Evolutionary conservation across 2,888 invertebrate genomes (phyloP).

Genomic region (Erebia ligea): DNA sequence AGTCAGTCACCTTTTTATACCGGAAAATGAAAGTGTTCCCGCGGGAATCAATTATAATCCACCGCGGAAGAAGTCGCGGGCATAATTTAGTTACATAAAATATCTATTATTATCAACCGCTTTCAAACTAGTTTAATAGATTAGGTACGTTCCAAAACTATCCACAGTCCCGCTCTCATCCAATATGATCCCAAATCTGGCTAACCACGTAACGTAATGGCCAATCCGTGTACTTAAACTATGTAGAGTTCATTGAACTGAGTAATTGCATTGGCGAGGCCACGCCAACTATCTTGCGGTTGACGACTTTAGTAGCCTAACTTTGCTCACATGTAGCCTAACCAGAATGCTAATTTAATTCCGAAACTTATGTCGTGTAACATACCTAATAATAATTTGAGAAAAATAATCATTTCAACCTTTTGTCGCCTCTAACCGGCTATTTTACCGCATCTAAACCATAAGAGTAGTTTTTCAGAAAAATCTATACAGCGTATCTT

Average conservation of each 20-base stretch:
- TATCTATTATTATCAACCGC: no score
- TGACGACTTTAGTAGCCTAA: conserved; percentile 32
- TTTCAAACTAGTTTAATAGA: not conserved
- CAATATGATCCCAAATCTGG: conserved; percentile 22
- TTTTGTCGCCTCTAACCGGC: no score
- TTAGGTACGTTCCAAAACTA: not conserved
- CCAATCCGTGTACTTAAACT: conserved; percentile 29
- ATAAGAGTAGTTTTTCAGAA: no score
- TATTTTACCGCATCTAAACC: no score
- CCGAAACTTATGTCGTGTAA: not conserved
- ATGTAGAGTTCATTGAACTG: conserved; percentile 37
- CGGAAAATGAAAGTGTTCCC: no score
- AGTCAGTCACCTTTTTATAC: no score
- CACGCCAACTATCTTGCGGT: conserved; percentile 37
- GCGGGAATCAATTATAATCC: no score
- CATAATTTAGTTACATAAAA: no score
- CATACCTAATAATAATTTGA: not conserved
- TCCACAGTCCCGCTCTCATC: conserved; percentile 9
- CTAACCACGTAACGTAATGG: conserved; percentile 29
- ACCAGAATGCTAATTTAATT: conserved; percentile 14
- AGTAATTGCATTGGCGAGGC: conserved; percentile 34
- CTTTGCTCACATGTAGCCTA: conserved; percentile 32
- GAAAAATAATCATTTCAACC: no score
- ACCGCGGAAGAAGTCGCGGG: no score
- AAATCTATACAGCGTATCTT: no score